phyloP scores from a whole-genome alignment of 64 coral and sea anemone genomes.

The Catalaphyllia jardinei region DNA sequence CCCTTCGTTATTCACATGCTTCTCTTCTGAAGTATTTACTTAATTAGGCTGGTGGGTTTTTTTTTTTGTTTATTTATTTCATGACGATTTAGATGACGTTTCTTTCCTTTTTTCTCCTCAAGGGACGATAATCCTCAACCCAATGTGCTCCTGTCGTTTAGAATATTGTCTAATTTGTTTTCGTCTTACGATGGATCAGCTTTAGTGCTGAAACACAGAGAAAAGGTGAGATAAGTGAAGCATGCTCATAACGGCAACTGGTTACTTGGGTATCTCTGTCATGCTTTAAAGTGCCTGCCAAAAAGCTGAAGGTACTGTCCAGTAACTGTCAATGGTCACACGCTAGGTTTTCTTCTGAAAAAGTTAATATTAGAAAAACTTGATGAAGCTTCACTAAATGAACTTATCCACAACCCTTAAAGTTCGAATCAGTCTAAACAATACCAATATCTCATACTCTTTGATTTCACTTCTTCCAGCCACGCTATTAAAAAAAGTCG shows the following conservation, averaged over 20 bases:
- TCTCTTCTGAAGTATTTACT: background rate
- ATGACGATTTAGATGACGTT: background rate
- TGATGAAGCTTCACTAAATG: too few relatives aligned
- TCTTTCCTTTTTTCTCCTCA: background rate
- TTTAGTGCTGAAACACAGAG: constrained; percentile 53
- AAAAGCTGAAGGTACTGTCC: too few relatives aligned
- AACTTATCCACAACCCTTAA: too few relatives aligned
- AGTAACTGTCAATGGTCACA: too few relatives aligned
- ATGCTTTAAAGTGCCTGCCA: too few relatives aligned
- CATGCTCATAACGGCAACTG: too few relatives aligned
- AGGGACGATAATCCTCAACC: constrained; percentile 47
- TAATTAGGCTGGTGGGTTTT: background rate
- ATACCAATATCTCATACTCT: background rate
- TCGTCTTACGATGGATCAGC: constrained; percentile 30
- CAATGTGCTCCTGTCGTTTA: constrained; percentile 59
- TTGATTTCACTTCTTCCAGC: too few relatives aligned
- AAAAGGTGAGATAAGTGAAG: constrained; percentile 18
- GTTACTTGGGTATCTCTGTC: too few relatives aligned
- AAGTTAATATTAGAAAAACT: too few relatives aligned
- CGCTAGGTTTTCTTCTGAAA: too few relatives aligned
- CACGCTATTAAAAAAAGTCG: too few relatives aligned
- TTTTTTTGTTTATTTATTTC: background rate
- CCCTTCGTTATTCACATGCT: too few relatives aligned
- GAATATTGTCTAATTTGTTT: constrained; percentile 63
- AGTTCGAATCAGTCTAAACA: background rate